phyloP scores from a whole-genome alignment of 2,113 vertebrate species.

The Salvelinus alpinus region DNA sequence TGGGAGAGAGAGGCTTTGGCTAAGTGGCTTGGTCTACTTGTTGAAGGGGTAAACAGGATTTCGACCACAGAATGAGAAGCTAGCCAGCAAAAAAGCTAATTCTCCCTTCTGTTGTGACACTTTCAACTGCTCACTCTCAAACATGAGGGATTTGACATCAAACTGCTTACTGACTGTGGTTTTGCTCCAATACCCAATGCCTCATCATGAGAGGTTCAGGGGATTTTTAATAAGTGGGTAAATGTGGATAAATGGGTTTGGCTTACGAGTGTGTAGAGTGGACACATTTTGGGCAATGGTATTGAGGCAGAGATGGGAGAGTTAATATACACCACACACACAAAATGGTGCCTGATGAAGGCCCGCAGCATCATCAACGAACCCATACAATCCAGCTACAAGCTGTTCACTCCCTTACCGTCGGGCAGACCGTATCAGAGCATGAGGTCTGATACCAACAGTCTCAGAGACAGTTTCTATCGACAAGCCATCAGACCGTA shows the following conservation, averaged over 20 bases:
- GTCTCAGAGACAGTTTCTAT: too few species aligned
- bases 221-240: too few species aligned
- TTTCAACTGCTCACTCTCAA: background rate
- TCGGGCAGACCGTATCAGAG: too few species aligned
- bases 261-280: background rate
- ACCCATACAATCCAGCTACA: too few species aligned
- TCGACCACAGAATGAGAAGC: background rate
- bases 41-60: background rate
- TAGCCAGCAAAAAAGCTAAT: background rate
- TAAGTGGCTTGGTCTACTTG: constrained; percentile 26
- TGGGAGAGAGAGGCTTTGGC: constrained; percentile 11
- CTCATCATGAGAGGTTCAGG: too few species aligned
- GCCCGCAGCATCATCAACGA: too few species aligned
- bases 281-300: too few species aligned
- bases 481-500: too few species aligned
- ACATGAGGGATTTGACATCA: background rate
- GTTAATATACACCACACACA: constrained; percentile 2
- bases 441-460: background rate
- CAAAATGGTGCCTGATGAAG: background rate
- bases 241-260: too few species aligned
- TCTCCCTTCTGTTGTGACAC: background rate
- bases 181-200: background rate
- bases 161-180: background rate
- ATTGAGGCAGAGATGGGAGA: too few species aligned
- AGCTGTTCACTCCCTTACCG: too few species aligned